These are phyloP conservation scores for Ormyrus rosae DNA, from an alignment of 2,888 invertebrate species.

Conservation along the genomic window DNA sequence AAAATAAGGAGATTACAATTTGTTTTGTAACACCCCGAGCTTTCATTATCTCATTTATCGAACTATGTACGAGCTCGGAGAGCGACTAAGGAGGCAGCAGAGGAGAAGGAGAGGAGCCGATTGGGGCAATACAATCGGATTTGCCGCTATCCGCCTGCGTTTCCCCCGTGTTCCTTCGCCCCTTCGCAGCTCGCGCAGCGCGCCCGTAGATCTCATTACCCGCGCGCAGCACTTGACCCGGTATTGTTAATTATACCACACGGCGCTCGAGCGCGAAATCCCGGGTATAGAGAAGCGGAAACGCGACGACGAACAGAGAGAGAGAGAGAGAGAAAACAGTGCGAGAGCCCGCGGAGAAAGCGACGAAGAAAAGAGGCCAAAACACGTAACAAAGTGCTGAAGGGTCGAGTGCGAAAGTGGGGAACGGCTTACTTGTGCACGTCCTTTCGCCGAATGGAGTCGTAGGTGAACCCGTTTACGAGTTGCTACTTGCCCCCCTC, in stretches of 20 bases:
- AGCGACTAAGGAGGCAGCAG: not conserved
- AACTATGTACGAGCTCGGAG: not conserved
- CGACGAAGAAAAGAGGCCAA: not conserved
- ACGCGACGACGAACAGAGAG: not conserved
- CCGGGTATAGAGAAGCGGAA: not conserved
- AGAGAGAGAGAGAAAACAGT: conserved; percentile 5
- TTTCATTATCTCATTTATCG: conserved; percentile 23
- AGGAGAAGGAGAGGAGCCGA: not conserved
- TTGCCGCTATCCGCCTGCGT: not conserved
- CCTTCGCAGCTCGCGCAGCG: not conserved
- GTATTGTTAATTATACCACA: conserved; percentile 51
- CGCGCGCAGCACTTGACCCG: conserved; percentile 47
- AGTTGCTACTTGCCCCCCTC: conserved; percentile 19
- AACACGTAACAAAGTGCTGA: not conserved
- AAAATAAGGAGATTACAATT: too few relatives aligned
- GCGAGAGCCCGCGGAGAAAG: conserved; percentile 15
- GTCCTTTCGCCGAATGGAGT: conserved; percentile 27
- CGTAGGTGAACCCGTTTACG: conserved; percentile 41
- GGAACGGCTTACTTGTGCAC: conserved; percentile 53
- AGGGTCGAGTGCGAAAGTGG: conserved; percentile 44
- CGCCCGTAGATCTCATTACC: conserved; percentile 47
- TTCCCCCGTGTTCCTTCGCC: too few relatives aligned
- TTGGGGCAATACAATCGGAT: conserved; percentile 17
- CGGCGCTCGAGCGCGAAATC: conserved; percentile 3
- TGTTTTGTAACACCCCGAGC: too few relatives aligned